Percentiles rank a stretch among this genome's conserved stretches.
These are phyloP conservation scores for Endomychus coccineus DNA, from an alignment of 2,888 invertebrate species.

Conservation along the genomic window DNA sequence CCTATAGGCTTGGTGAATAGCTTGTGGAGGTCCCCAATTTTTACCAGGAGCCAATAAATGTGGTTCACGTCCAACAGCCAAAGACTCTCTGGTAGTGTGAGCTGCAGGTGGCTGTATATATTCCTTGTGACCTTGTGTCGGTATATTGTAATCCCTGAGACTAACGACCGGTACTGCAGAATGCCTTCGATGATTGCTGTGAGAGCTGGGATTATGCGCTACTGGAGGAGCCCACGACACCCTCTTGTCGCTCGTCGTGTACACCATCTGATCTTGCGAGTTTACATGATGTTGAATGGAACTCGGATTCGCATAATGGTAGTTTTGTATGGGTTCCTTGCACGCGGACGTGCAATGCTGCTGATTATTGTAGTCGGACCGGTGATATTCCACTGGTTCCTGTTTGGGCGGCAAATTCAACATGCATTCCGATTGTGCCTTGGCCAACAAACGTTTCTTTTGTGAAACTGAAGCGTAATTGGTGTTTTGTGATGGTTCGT, in stretches of 20 bases:
- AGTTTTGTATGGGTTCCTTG: constrained; percentile 40
- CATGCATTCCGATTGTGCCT: constrained; percentile 72
- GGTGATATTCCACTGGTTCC: constrained; percentile 48
- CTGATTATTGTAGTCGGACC: constrained; percentile 34
- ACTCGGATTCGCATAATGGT: no score
- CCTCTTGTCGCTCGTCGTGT: constrained; percentile 47
- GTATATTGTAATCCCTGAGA: constrained; percentile 40
- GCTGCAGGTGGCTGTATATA: constrained; percentile 55
- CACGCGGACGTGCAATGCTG: constrained; percentile 43
- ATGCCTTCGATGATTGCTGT: constrained; percentile 33
- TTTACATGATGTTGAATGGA: neutral
- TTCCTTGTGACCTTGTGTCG: constrained; percentile 48
- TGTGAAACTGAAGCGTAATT: constrained; percentile 64
- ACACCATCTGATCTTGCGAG: no score
- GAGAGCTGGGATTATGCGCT: constrained; percentile 29
- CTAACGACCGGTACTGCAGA: constrained; percentile 42
- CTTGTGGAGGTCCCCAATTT: constrained; percentile 44
- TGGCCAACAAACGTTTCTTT: constrained; percentile 81
- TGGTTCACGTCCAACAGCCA: constrained; percentile 45
- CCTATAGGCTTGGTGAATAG: constrained; percentile 47
- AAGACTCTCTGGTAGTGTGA: constrained; percentile 47
- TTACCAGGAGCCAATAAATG: constrained; percentile 51
- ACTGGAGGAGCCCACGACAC: constrained; percentile 52
- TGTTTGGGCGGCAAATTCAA: constrained; percentile 55
- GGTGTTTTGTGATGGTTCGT: constrained; percentile 20